phyloP scores from a whole-genome alignment of 92 coral and sea anemone species.

The Epizoanthus rinbou region DNA sequence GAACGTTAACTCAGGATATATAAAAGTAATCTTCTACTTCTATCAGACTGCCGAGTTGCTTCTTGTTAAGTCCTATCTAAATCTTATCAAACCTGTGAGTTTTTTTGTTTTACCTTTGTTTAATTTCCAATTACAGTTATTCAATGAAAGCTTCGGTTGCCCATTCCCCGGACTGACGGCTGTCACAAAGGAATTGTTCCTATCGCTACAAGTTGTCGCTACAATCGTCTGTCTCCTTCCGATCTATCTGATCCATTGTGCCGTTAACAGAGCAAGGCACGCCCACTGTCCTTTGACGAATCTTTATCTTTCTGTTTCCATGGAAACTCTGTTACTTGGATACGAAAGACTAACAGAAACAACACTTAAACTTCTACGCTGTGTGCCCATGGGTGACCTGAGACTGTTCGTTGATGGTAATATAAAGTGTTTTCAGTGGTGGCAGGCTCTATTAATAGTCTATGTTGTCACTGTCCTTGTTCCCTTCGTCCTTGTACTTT shows the following conservation, averaged over 20 bases:
- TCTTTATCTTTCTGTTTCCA: constrained; percentile 32
- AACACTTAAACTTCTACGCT: constrained; percentile 54
- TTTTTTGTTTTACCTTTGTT: constrained; percentile 44
- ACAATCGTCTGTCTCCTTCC: constrained; percentile 31
- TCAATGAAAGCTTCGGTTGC: constrained; percentile 41
- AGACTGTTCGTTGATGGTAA: constrained; percentile 52
- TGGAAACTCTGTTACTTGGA: constrained; percentile 55
- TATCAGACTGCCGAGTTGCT: constrained; percentile 32
- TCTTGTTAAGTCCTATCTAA: constrained; percentile 11
- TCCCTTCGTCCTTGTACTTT: constrained; percentile 38
- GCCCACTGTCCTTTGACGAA: constrained; percentile 1
- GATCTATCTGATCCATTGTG: constrained; percentile 36
- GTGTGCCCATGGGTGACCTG: constrained; percentile 37
- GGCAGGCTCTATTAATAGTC: not conserved
- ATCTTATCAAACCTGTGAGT: constrained; percentile 13
- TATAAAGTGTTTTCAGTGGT: constrained; percentile 60
- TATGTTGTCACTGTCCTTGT: not conserved
- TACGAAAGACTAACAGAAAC: constrained; percentile 55
- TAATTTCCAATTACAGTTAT: constrained; percentile 45
- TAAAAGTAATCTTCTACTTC: constrained; percentile 23
- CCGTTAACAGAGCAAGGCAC: not conserved
- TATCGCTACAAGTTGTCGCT: constrained; percentile 43
- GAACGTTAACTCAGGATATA: not conserved
- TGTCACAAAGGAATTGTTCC: constrained; percentile 57
- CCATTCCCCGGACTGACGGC: constrained; percentile 69